Evolutionary conservation across 2,888 invertebrate species (phyloP), one percentile per base, ranked within the genome.

Genomic region (Nymphalis c-album): DNA sequence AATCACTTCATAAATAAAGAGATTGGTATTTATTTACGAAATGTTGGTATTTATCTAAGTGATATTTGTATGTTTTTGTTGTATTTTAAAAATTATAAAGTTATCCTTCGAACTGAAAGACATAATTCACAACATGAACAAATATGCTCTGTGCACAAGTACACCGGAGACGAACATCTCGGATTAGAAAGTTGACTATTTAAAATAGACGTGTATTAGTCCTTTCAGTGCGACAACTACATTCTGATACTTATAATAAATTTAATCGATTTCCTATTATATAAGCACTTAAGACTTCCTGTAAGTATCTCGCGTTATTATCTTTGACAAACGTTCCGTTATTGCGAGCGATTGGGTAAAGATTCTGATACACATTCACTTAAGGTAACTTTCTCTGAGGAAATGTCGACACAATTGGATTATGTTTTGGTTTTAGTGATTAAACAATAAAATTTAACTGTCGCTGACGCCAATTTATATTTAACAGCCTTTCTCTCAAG

Each of bases 381-480:
- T 48, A 45, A 53, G 31, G 45, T 60, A 3, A 61, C 71, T 71
- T 71, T 71, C 71, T 63, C 70, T 57, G 22, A 66, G 68, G 71
- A 71, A 71, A 60, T 57, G 53, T 31, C 57, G 22, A 60, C 45
- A 57, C 40, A 57, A 40, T 57, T 55, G n/a, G 1, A 31, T 55
- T 17, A 18, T 40, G 18, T 26, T 13, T 4, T 18, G 18, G 2
- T 35, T 18, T 60, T 60, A 60, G 22, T 47, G 22, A 26, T 57
- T n/a, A 10, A n/a, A 18, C 18, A 8, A 57, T 57, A 57, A 40
- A 40, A 10, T 57, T 35, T 40, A 57, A 13, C 3, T 35, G 31
- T 55, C 57, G n/a, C 40, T 57, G n/a, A 40, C 35, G 40, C 16
- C 35, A 10, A 22, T 35, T 57, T n/a, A 2, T 3, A 35, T 7